Evolutionary conservation across 2,113 vertebrate species (phyloP).

Genomic region (Raja brachyura): DNA sequence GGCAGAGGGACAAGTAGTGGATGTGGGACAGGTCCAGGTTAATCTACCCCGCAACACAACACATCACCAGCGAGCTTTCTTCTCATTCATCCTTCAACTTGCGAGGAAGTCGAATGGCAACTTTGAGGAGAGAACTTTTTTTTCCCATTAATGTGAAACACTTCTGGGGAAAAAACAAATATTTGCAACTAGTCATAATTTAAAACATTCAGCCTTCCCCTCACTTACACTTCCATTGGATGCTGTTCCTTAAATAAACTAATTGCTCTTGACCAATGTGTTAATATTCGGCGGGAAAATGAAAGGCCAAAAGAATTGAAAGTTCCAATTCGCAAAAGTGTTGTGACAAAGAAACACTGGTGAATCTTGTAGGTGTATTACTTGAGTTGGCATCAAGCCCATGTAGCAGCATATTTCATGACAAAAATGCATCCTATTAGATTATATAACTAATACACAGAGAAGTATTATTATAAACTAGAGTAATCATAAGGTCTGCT

Average conservation of each 20-base stretch:
- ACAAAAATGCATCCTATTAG: background rate
- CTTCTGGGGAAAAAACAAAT: background rate
- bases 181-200: background rate
- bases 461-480: background rate
- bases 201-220: background rate
- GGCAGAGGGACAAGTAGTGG: background rate
- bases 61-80: background rate
- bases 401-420: background rate
- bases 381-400: background rate
- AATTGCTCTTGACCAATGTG: no score
- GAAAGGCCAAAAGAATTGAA: background rate
- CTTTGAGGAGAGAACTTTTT: background rate
- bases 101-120: background rate
- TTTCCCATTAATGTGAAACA: background rate
- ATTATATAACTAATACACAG: background rate
- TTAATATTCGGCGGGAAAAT: slow-evolving; percentile 5
- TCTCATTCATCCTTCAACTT: background rate
- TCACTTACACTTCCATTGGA: background rate
- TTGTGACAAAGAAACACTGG: background rate
- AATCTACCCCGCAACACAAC: background rate
- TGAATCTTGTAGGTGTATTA: background rate
- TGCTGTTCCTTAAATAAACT: background rate
- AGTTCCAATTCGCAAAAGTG: background rate
- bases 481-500: background rate
- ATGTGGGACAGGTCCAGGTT: background rate